Percentiles rank a stretch among this genome's conserved stretches.
phyloP scores from a whole-genome alignment of 2,797 vertebrate genomes.

The Pipistrellus kuhlii region DNA sequence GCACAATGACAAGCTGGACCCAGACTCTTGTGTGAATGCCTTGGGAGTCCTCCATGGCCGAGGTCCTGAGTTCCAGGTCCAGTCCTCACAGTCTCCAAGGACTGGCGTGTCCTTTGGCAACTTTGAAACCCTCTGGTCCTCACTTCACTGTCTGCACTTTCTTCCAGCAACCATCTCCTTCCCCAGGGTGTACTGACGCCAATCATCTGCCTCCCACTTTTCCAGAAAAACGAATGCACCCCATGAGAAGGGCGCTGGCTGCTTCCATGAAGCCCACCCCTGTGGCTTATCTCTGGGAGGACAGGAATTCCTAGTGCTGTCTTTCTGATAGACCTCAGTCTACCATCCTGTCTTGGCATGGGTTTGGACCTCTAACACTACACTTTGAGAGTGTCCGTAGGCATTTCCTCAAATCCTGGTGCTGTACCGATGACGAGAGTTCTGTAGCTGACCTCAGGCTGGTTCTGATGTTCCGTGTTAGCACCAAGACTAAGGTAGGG shows the following conservation, averaged over 20 bases:
- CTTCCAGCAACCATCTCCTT: slow-evolving; percentile 1
- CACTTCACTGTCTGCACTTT: not conserved
- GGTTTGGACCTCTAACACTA: not conserved
- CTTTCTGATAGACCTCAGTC: not conserved
- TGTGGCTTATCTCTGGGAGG: not conserved
- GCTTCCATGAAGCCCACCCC: not conserved
- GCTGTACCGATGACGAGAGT: not conserved
- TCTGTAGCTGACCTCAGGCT: not conserved
- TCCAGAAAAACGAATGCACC: slow-evolving; percentile 6
- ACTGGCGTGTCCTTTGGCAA: not conserved
- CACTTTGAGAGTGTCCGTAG: not conserved
- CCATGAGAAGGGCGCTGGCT: not conserved
- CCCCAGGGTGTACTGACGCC: not conserved
- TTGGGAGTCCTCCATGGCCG: not conserved
- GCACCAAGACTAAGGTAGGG: not conserved
- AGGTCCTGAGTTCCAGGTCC: not conserved
- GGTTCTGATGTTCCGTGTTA: not conserved
- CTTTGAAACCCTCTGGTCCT: slow-evolving; percentile 13
- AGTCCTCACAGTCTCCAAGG: not conserved
- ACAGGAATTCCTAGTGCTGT: not conserved
- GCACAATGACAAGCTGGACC: slow-evolving; percentile 9
- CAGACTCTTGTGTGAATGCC: not conserved
- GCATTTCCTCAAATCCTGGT: not conserved
- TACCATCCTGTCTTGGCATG: not conserved
- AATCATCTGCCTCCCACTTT: not conserved